These are phyloP conservation scores for Parotia lawesii DNA, from an alignment of 2,113 vertebrate genomes.

Conservation along the genomic window DNA sequence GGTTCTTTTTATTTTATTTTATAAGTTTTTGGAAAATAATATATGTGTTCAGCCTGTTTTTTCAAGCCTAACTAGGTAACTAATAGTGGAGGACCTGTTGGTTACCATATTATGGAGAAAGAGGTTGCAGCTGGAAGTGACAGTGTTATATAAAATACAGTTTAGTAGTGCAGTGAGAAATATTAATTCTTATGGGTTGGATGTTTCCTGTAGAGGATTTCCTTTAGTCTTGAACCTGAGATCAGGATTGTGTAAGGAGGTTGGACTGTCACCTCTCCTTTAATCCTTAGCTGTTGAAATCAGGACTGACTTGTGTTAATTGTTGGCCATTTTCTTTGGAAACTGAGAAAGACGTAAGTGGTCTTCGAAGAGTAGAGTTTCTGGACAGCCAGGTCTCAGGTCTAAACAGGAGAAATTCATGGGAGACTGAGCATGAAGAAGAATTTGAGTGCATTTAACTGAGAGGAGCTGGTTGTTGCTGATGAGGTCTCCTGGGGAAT, in stretches of 20 bases:
- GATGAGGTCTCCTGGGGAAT: not conserved
- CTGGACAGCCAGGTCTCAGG: not conserved
- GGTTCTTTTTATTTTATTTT: not conserved
- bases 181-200: not conserved
- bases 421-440: not conserved
- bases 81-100: not conserved
- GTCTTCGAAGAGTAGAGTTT: not conserved
- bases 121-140: not conserved
- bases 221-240: not conserved
- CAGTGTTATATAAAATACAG: not conserved
- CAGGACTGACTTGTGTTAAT: not conserved
- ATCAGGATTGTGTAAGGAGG: not conserved
- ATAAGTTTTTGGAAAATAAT: not conserved
- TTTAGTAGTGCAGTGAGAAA: not conserved
- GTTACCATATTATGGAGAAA: not conserved
- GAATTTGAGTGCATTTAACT: not conserved
- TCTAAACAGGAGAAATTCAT: not conserved
- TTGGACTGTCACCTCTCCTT: not conserved
- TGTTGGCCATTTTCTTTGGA: not conserved
- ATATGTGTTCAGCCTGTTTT: not conserved
- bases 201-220: not conserved
- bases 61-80: not conserved
- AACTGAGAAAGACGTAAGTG: not conserved
- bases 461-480: not conserved
- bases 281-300: not conserved